Evolutionary conservation across 2,113 vertebrate genomes (phyloP).

Genomic region (Dicerorhinus sumatrensis): DNA sequence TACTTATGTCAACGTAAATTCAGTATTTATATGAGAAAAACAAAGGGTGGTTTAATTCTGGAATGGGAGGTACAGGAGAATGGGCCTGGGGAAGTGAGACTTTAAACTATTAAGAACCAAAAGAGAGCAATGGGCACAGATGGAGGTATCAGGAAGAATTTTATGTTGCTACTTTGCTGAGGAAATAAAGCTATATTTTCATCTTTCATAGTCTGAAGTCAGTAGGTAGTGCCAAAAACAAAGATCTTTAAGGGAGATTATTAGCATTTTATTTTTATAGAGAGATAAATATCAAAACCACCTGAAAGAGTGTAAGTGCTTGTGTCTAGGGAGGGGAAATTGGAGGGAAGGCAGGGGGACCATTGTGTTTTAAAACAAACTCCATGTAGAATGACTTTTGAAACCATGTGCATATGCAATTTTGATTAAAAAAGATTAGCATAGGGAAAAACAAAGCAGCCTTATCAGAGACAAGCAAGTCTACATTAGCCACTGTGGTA

Average conservation of each 20-base stretch:
- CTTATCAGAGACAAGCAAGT: neutral
- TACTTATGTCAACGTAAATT: neutral
- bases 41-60: neutral
- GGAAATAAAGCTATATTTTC: neutral
- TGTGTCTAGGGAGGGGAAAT: neutral
- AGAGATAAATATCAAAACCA: neutral
- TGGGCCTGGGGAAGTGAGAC: neutral
- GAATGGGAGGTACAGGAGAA: neutral
- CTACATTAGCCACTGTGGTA: neutral
- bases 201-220: neutral
- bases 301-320: neutral
- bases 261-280: neutral
- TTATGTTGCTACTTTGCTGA: constrained; percentile 14
- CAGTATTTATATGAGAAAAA: neutral
- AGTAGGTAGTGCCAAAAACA: neutral
- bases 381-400: neutral
- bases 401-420: neutral
- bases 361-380: neutral
- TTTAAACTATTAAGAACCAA: neutral
- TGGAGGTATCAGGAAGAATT: neutral
- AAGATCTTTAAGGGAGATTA: neutral
- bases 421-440: constrained; percentile 15
- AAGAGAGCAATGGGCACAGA: neutral
- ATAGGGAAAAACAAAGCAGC: neutral
- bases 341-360: neutral